Evolutionary conservation across 2,888 invertebrate species (phyloP).

Genomic region (Drosophila seclusa): DNA sequence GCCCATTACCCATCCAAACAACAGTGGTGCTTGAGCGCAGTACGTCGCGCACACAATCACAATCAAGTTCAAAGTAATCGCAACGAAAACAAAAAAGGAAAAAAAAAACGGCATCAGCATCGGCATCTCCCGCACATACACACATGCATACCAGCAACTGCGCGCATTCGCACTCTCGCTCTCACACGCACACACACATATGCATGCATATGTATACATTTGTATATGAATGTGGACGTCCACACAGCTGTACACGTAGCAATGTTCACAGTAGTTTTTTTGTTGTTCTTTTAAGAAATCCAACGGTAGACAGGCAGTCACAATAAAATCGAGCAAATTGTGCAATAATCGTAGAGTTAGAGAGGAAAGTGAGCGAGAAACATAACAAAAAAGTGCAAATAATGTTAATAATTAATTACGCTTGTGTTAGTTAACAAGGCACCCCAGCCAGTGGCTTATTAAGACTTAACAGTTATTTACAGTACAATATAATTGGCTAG

Average conservation of each 20-base stretch:
- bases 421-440: slow-evolving; percentile 23
- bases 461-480: slow-evolving; percentile 42
- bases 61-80: slow-evolving; percentile 72
- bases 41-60: slow-evolving; percentile 42
- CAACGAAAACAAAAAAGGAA: slow-evolving; percentile 43
- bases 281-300: slow-evolving; percentile 52
- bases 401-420: slow-evolving; percentile 49
- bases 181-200: slow-evolving; percentile 28
- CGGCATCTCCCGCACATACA: slow-evolving; percentile 51
- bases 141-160: slow-evolving; percentile 51
- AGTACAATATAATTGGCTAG: slow-evolving; percentile 45
- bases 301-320: slow-evolving; percentile 33
- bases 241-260: slow-evolving; percentile 75
- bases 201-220: neutral
- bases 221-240: slow-evolving; percentile 6
- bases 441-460: slow-evolving; percentile 8
- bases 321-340: slow-evolving; percentile 51
- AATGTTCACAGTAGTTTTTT: slow-evolving; percentile 44
- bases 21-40: slow-evolving; percentile 48
- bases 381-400: slow-evolving; percentile 24
- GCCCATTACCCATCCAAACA: slow-evolving; percentile 18
- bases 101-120: slow-evolving; percentile 38
- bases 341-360: slow-evolving; percentile 54
- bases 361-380: slow-evolving; percentile 27
- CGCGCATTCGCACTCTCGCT: slow-evolving; percentile 68